Evolutionary conservation across 2,113 vertebrate species (phyloP).

Genomic region (Desmodus rotundus): DNA sequence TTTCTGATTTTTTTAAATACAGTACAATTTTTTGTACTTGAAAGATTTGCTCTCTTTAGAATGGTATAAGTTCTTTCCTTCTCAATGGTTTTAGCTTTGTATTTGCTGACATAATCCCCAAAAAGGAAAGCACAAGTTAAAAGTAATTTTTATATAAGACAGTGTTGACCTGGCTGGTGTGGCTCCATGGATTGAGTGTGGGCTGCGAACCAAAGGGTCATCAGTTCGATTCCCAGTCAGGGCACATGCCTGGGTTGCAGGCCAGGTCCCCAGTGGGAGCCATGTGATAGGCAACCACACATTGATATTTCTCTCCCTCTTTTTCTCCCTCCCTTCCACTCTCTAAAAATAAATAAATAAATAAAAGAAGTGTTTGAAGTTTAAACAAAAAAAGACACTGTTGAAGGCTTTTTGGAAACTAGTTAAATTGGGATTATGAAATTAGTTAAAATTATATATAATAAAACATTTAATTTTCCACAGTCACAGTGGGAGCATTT

Average conservation of each 20-base stretch:
- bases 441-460: slow-evolving; percentile 13
- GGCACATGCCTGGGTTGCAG: too few species aligned
- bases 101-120: not conserved
- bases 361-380: too few species aligned
- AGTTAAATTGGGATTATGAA: not conserved
- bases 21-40: not conserved
- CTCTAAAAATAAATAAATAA: too few species aligned
- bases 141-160: not conserved
- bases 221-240: too few species aligned
- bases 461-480: not conserved
- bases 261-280: too few species aligned
- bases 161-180: too few species aligned
- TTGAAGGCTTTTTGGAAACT: not conserved
- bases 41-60: not conserved
- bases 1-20: not conserved
- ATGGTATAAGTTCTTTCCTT: not conserved
- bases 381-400: too few species aligned
- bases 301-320: too few species aligned
- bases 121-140: not conserved
- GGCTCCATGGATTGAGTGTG: too few species aligned
- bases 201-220: too few species aligned
- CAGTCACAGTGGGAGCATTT: not conserved
- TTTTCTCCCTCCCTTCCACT: too few species aligned
- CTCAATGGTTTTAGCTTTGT: not conserved
- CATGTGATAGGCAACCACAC: too few species aligned